phyloP scores from a whole-genome alignment of 2,797 vertebrate species.

The Tapera naevia region DNA sequence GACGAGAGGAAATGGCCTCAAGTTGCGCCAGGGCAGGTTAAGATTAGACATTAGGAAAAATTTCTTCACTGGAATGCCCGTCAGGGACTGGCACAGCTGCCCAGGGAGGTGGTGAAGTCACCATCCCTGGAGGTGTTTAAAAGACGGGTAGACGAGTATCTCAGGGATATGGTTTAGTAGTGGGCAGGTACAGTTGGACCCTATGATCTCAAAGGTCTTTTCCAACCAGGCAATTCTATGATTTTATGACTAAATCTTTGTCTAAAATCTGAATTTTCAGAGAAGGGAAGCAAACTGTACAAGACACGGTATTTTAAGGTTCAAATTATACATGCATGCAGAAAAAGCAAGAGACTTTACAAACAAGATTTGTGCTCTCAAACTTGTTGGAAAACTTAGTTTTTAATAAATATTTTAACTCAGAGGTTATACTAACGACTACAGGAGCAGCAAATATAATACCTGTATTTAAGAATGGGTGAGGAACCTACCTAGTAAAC shows the following conservation, averaged over 20 bases:
- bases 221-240: too few species aligned
- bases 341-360: not conserved
- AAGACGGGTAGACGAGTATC: too few species aligned
- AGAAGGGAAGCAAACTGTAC: not conserved
- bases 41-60: too few species aligned
- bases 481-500: constrained; percentile 1
- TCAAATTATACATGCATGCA: not conserved
- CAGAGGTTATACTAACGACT: constrained; percentile 26
- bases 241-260: not conserved
- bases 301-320: not conserved
- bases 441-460: constrained; percentile 29
- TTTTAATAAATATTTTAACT: constrained; percentile 46
- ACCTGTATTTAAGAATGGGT: not conserved
- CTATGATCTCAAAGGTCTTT: too few species aligned
- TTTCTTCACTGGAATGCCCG: too few species aligned
- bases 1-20: too few species aligned
- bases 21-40: too few species aligned
- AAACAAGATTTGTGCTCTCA: not conserved
- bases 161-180: too few species aligned
- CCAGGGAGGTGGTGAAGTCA: too few species aligned
- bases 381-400: not conserved
- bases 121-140: too few species aligned
- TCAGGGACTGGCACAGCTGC: too few species aligned
- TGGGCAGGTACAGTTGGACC: too few species aligned
- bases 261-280: not conserved